Evolutionary conservation across 2,113 vertebrate species (phyloP), one percentile per base, ranked within the genome.

Genomic region (Picathartes gymnocephalus): DNA sequence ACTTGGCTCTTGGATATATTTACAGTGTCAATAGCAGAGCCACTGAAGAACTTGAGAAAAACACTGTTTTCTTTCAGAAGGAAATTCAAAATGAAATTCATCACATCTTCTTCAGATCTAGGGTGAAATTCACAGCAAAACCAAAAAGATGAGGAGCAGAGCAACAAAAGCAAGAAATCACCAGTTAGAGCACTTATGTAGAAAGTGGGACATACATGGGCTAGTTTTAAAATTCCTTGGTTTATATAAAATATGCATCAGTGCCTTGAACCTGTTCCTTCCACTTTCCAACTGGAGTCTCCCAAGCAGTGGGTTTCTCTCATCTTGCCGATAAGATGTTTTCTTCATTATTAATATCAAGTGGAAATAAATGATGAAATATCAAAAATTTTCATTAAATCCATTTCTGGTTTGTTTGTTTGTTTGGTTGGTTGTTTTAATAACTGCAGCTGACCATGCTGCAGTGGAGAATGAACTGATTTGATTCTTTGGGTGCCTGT

Each of bases 291-390:
- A 0, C 1, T 18, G 23, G 10, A 70, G 10, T 28, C 6, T 71
- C 7, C 11, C 19, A 68, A 51, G 27, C 19, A 68, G 7, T 40
- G 21, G 5, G 4, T 64, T 27, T 42, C n/a, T 60, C 24, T 62
- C 0, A 0, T n/a, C 15, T 64, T 85, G 19, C 15, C 60, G 8
- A 30, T 28, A 66, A 45, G 22, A 15, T 35, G 7, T 0, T 70
- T 71, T 70, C 47, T 30, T 51, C 10, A 60, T 47, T 69, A 40
- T 30, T 68, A 85, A 17, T 37, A 21, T 45, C 4, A 87, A 68
- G 7, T 48, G 27, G 10, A 83, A 86, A 81, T 28, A 25, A 79
- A 45, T n/a, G 0, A 40, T 20, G 12, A 81, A 62, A 45, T 53
- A 78, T 3, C 1, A 64, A 7, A 4, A 9, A 8, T n/a, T 30